A percentile compares a stretch with the other conserved stretches of the same genome.
Evolutionary conservation across 2,113 vertebrate genomes (phyloP).

Genomic region (Thomomys bottae): DNA sequence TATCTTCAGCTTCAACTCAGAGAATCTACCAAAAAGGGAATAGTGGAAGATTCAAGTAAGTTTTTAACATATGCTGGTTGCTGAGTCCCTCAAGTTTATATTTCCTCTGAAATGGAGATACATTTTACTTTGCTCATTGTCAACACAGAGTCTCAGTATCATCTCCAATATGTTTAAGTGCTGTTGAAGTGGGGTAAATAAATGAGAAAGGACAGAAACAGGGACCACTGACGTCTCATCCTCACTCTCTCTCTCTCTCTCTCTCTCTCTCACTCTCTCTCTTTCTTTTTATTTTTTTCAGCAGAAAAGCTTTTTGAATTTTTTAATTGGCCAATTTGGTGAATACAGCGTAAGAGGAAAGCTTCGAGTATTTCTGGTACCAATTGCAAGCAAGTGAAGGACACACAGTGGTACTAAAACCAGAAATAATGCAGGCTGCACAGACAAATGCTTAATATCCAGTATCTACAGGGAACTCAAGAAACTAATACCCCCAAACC

Average conservation of each 20-base stretch:
- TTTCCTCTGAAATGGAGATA: constrained; percentile 40
- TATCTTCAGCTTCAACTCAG: not conserved
- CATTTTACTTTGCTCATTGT: constrained; percentile 27
- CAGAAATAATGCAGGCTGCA: not conserved
- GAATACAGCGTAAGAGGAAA: not conserved
- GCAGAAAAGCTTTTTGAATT: not conserved
- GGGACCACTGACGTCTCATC: not conserved
- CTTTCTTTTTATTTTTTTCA: not conserved
- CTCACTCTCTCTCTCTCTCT: constrained; percentile 24
- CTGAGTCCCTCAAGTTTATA: not conserved
- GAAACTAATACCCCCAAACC: too few species aligned
- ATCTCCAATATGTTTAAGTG: not conserved
- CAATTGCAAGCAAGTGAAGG: not conserved
- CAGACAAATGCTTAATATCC: too few species aligned
- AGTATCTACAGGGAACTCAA: too few species aligned
- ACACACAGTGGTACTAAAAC: not conserved
- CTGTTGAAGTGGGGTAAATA: not conserved
- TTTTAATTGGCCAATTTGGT: not conserved
- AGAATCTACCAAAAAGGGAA: not conserved
- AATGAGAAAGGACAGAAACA: not conserved
- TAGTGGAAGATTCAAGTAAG: too few species aligned
- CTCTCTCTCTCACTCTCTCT: constrained; percentile 25
- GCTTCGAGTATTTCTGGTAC: constrained; percentile 5
- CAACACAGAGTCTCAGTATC: not conserved
- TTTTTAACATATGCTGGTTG: not conserved